Percentiles rank a stretch among this genome's conserved stretches.
Evolutionary conservation across 2,113 vertebrate species (phyloP).

Genomic region (Hassar affinis): DNA sequence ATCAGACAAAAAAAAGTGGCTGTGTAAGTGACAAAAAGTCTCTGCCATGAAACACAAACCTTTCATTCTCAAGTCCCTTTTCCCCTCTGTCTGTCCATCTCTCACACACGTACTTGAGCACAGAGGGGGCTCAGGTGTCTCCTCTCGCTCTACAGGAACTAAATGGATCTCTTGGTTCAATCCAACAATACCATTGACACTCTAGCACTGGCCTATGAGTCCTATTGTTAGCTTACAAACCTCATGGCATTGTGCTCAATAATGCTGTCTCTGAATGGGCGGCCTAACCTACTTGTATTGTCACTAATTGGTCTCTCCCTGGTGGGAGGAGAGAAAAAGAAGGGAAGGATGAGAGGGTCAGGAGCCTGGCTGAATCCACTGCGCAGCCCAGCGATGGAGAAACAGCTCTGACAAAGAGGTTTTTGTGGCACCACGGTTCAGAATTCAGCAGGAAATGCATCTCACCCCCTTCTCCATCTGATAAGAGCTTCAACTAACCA

Average conservation of each 20-base stretch:
- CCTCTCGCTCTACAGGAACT: conserved; percentile 66
- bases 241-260: conserved; percentile 76
- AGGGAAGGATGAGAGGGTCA: conserved; percentile 43
- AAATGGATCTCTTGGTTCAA: conserved; percentile 63
- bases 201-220: conserved; percentile 74
- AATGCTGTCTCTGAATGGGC: conserved; percentile 75
- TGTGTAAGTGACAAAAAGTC: conserved; percentile 34
- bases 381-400: conserved; percentile 41
- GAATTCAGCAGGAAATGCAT: conserved; percentile 53
- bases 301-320: conserved; percentile 80
- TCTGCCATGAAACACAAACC: conserved; percentile 43
- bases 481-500: conserved; percentile 49
- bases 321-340: conserved; percentile 69
- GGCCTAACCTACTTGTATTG: conserved; percentile 82
- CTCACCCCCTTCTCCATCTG: conserved; percentile 49
- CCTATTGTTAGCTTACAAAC: conserved; percentile 79
- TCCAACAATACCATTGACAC: conserved; percentile 77
- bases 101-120: conserved; percentile 54
- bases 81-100: conserved; percentile 4
- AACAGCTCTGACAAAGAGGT: conserved; percentile 44
- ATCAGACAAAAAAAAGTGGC: conserved; percentile 1
- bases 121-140: conserved; percentile 51
- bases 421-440: conserved; percentile 43
- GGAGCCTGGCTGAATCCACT: conserved; percentile 33
- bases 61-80: conserved; percentile 58